phyloP scores from a whole-genome alignment of 2,797 vertebrate species.

The Diplodus puntazzo region DNA sequence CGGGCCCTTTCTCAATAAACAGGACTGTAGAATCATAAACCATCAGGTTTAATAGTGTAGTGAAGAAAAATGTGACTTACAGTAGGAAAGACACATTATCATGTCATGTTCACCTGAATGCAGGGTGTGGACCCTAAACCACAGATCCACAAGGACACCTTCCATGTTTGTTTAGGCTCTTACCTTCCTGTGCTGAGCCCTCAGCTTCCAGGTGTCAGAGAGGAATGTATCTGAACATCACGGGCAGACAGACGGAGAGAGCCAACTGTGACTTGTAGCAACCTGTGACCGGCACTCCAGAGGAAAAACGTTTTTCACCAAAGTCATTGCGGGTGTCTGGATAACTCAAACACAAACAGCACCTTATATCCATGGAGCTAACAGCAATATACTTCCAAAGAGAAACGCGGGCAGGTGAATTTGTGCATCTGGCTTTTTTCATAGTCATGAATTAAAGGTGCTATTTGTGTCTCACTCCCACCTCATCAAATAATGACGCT shows the following conservation, averaged over 20 bases:
- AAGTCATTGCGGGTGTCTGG: constrained; percentile 26
- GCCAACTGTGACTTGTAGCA: constrained; percentile 64
- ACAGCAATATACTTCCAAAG: not conserved
- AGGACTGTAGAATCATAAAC: not conserved
- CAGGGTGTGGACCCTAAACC: constrained; percentile 43
- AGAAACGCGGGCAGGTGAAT: not conserved
- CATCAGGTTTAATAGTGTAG: not conserved
- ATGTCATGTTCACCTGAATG: constrained; percentile 7
- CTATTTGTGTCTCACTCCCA: too few species aligned
- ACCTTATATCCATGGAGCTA: not conserved
- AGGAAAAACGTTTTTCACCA: constrained; percentile 34
- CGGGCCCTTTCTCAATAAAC: not conserved
- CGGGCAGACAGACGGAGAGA: constrained; percentile 38
- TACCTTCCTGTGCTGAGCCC: constrained; percentile 70
- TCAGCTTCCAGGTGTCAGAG: constrained; percentile 76
- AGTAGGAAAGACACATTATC: not conserved
- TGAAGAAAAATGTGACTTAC: not conserved
- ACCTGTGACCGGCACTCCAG: constrained; percentile 56
- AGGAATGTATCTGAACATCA: constrained; percentile 72
- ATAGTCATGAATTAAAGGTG: too few species aligned
- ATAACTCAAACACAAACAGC: too few species aligned
- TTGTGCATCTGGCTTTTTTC: not conserved
- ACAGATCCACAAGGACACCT: constrained; percentile 41
- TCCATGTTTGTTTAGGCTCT: constrained; percentile 61
- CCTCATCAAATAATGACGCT: too few species aligned